Evolutionary conservation across 2,797 vertebrate species (phyloP).

Genomic region (Dallia pectoralis): DNA sequence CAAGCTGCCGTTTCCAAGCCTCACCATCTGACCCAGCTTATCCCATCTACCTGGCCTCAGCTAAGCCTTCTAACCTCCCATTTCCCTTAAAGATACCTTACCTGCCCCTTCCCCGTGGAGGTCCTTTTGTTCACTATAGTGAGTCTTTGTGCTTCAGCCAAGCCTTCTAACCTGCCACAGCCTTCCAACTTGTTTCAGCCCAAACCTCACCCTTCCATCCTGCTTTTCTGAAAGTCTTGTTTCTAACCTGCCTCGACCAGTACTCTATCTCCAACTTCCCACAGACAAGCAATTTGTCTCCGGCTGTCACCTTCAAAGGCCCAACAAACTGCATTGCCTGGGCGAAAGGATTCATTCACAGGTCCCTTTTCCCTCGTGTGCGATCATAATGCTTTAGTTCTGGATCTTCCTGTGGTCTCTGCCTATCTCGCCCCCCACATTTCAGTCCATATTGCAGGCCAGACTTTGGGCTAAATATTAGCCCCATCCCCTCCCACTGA

Average conservation of each 20-base stretch:
- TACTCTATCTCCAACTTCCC: neutral
- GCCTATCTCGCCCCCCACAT: conserved; percentile 17
- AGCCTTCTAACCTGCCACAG: neutral
- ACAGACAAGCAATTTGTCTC: neutral
- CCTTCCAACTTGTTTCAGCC: neutral
- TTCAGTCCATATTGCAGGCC: conserved; percentile 28
- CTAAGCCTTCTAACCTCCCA: conserved; percentile 3
- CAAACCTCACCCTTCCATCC: neutral
- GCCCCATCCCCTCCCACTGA: conserved; percentile 26
- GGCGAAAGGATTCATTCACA: no score
- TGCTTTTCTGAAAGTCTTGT: neutral
- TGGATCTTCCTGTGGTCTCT: conserved; percentile 2
- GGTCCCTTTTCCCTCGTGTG: neutral
- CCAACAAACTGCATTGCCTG: neutral
- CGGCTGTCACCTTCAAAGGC: neutral
- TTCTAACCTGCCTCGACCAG: neutral
- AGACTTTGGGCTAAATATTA: conserved; percentile 36
- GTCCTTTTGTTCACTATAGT: no score
- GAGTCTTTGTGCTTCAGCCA: neutral
- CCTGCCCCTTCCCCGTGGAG: neutral
- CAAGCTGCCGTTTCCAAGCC: conserved; percentile 12
- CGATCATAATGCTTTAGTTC: conserved; percentile 6
- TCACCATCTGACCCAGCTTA: conserved; percentile 1
- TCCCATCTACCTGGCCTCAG: neutral
- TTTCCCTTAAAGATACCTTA: neutral